Evolutionary conservation across 2,797 vertebrate genomes (phyloP), one percentile per base, ranked within the genome.

Genomic region (Myotis vivesi): DNA sequence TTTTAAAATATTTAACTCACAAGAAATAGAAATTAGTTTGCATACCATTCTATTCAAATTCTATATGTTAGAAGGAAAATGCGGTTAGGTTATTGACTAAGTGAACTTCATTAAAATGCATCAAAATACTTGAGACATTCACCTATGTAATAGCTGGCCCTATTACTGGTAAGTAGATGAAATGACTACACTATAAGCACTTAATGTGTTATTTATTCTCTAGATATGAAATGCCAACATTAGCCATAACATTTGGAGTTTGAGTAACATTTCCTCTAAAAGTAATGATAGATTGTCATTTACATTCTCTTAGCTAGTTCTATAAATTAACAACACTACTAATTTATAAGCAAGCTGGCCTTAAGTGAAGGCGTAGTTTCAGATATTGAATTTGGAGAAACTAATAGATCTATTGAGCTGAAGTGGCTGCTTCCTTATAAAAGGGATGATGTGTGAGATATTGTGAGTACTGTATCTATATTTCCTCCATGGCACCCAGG

Each of bases 1-100:
- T 82, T 79, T 82, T 82, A 15, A 92, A 93, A 82, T 91, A 66
- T 82, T 92, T 95, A 79, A 73, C 77, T 77, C 30, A 25, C 33
- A 68, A 86, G 33, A 71, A 94, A 81, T 20, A 82, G 51, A 19
- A 79, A 89, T 82, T 44, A 2, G 2, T 93, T 80, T 51, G 28
- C 44, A 69, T 51, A 38, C 5, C 11, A 33, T 77, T 91, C 44
- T 87, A n/a, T 85, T 93, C 59, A 75, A 94, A 94, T 30, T 30
- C 41, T 85, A 46, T 83, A 46, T 8, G 17, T 13, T 46, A 12
- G n/a, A 86, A 94, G 79, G 46, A 94, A 92, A 89, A 17, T 7
- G 33, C 30, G 72, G 19, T 22, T 87, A 80, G 57, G 19, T 79
- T 49, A n/a, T 5, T 28, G 33, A 46, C 20, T 22, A 46, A 69